Evolutionary conservation across 2,113 vertebrate genomes (phyloP).

Genomic region (Pterocles orientalis): DNA sequence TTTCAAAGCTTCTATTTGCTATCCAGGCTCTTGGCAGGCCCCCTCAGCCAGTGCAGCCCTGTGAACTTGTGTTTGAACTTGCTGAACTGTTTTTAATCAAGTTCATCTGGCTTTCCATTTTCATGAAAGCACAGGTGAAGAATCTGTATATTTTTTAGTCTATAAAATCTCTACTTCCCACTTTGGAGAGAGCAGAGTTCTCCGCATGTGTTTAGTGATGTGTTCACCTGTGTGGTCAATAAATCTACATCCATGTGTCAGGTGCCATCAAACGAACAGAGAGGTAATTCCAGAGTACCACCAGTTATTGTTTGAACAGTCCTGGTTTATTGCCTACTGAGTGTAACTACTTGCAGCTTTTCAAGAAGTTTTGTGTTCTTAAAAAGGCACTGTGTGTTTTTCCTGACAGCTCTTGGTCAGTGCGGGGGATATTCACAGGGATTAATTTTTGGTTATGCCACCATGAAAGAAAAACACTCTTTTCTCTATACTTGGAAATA

Average conservation of each 20-base stretch:
- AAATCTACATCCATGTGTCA: not conserved
- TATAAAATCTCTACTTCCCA: fast-evolving
- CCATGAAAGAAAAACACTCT: not conserved
- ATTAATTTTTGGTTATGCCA: not conserved
- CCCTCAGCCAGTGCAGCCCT: not conserved
- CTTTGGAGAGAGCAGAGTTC: not conserved
- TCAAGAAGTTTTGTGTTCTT: not conserved
- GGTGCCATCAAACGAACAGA: not conserved
- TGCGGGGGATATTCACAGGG: not conserved
- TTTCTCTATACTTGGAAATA: not conserved
- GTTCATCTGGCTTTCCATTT: not conserved
- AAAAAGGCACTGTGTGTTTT: not conserved
- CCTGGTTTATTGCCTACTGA: not conserved
- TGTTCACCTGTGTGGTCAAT: fast-evolving
- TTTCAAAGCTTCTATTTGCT: not conserved
- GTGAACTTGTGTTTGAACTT: not conserved
- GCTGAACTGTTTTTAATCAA: not conserved
- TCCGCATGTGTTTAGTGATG: fast-evolving
- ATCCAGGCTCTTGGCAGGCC: not conserved
- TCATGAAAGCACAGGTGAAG: not conserved
- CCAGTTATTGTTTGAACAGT: not conserved
- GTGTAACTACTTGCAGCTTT: not conserved
- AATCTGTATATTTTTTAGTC: not conserved
- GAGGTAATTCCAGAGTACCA: not conserved
- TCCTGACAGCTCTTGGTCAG: not conserved